Evolutionary conservation across 64 coral and sea anemone genomes (phyloP), one percentile per base, ranked within the genome.

Genomic region (Astreopora myriophthalma): DNA sequence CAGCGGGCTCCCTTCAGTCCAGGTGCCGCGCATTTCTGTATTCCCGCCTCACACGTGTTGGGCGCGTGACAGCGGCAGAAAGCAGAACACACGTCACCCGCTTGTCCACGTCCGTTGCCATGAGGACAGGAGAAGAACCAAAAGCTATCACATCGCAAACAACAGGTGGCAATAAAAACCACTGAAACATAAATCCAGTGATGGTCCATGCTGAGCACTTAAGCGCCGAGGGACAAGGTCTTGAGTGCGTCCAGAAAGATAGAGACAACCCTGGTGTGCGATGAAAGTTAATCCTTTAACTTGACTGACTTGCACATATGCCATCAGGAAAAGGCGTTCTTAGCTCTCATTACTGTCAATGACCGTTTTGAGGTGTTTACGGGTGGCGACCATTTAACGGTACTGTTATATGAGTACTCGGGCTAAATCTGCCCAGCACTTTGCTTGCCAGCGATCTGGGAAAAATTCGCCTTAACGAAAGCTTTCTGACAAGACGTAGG

Each of bases 101-200:
- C 87, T 22, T 32, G 61, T 32, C 93, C 93, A 27, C 72, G 19
- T 19, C 88, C 80, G 73, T 91, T 95, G 24, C 93, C 88, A 85
- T 79, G 93, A 37, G 86, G 88, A 86, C 93, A 95, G 9, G 80
- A 91, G 34, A 95, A 95, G 62, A 91, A 89, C 93, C 93, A 91
- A 73, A 95, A 91, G 67, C 69, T 48, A 13, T 28, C 57, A 46
- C 34, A 60, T 28, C 33, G 90, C n/a, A 70, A 65, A 63, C 33
- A 61, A 39, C 81, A 86, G 90, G 90, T 92, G 63, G 31, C 76
- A 70, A 83, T 39, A 8, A 91, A 4, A 61, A 91, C 27, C 12
- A 83, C 24, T 80, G 8, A 67, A 71, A 83, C 76, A 60, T 25
- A 52, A 69, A 55, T 48, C 69, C 69, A 73, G 34, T 11, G 16